Conservation (phyloP, 2,113 vertebrate genomes). For the Chionis minor region DNA sequence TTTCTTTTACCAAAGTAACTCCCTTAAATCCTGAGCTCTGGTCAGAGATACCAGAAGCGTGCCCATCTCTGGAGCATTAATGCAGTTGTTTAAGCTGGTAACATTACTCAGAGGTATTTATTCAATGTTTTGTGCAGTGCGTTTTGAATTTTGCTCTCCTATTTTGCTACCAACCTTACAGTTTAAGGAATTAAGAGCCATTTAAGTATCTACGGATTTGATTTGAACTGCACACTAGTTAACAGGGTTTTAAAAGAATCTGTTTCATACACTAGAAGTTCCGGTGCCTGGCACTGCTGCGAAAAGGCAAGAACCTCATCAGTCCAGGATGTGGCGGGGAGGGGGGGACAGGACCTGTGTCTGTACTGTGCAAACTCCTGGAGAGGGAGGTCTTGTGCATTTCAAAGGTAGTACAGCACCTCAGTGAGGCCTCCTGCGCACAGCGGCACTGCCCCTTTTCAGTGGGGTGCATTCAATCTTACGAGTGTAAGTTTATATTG, state of each 20-base stretch:
- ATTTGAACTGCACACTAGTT: slow-evolving; percentile 59
- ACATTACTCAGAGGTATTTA: slow-evolving; percentile 54
- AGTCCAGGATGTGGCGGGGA: background rate
- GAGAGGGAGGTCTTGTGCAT: slow-evolving; percentile 48
- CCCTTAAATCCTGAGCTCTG: slow-evolving; percentile 14
- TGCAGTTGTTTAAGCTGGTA: slow-evolving; percentile 38
- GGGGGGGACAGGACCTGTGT: slow-evolving; percentile 11
- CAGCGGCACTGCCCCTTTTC: slow-evolving; percentile 75
- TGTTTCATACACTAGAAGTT: slow-evolving; percentile 59
- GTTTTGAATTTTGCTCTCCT: slow-evolving; percentile 60
- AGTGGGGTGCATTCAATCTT: slow-evolving; percentile 68
- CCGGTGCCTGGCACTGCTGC: slow-evolving; percentile 38
- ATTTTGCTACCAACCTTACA: slow-evolving; percentile 53
- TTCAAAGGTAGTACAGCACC: slow-evolving; percentile 60
- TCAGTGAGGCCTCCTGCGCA: slow-evolving; percentile 67
- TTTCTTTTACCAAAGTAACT: slow-evolving; percentile 44
- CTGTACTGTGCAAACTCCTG: slow-evolving; percentile 37
- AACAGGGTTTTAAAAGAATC: slow-evolving; percentile 45
- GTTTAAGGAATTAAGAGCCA: slow-evolving; percentile 69
- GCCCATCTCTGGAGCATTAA: background rate
- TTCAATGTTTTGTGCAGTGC: slow-evolving; percentile 63
- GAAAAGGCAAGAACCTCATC: slow-evolving; percentile 17
- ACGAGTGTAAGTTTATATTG: slow-evolving; percentile 54
- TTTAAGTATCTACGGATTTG: slow-evolving; percentile 32
- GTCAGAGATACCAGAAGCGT: background rate